Percentiles rank a stretch among this genome's conserved stretches.
These are phyloP conservation scores for Cactoblastis cactorum DNA, from an alignment of 2,888 invertebrate species.

Conservation along the genomic window DNA sequence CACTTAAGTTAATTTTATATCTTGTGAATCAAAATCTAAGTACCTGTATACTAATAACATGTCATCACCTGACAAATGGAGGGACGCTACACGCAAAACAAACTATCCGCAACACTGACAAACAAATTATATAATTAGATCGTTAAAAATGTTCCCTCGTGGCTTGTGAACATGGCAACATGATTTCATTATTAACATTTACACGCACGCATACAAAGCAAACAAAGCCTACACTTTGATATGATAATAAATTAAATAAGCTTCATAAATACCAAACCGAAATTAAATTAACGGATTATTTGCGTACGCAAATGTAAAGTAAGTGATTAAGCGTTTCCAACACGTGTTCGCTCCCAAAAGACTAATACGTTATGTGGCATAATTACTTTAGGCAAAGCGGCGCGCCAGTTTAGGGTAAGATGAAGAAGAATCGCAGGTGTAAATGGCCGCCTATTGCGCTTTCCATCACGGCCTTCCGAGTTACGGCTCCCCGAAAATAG, in stretches of 20 bases:
- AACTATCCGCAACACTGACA: conserved; percentile 39
- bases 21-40: too few relatives aligned
- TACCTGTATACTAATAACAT: too few relatives aligned
- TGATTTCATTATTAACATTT: conserved; percentile 65
- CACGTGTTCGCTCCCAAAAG: conserved; percentile 73
- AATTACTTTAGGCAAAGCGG: conserved; percentile 74
- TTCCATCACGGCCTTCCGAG: conserved; percentile 57
- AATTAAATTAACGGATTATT: conserved; percentile 76
- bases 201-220: conserved; percentile 65
- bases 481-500: conserved; percentile 36
- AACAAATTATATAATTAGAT: conserved; percentile 42
- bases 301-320: conserved; percentile 74
- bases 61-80: background rate
- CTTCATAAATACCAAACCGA: conserved; percentile 68
- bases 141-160: conserved; percentile 56
- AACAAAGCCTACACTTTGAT: conserved; percentile 70
- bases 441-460: conserved; percentile 70
- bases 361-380: conserved; percentile 75
- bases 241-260: conserved; percentile 75
- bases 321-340: conserved; percentile 75
- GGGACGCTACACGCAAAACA: conserved; percentile 4
- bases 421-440: conserved; percentile 78
- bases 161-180: conserved; percentile 55
- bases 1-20: too few relatives aligned
- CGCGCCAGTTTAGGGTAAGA: conserved; percentile 71